Percentiles rank a stretch among this genome's conserved stretches.
Conservation (phyloP, 2,888 invertebrate genomes). For the Synergus gifuensis region DNA sequence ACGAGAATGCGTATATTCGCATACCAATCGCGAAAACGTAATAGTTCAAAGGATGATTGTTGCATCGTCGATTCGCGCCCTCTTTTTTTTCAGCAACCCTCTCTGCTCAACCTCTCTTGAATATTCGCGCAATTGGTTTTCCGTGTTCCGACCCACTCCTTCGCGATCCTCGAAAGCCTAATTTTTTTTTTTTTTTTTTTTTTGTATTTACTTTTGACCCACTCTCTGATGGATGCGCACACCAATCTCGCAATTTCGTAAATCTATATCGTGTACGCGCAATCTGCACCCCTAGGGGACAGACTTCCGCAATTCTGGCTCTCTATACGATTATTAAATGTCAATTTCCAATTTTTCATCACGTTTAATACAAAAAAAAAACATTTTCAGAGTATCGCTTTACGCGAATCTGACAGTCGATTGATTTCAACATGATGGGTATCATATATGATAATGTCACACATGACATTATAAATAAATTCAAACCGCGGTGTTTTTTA, state of each 20-base stretch:
- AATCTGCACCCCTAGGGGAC: not conserved
- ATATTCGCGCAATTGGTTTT: slow-evolving; percentile 68
- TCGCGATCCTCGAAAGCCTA: slow-evolving; percentile 63
- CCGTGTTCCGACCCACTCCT: slow-evolving; percentile 61
- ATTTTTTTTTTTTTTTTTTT: slow-evolving; percentile 55
- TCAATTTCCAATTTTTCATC: slow-evolving; percentile 11
- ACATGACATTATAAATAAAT: too few relatives aligned
- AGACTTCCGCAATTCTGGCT: slow-evolving; percentile 12
- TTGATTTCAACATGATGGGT: not conserved
- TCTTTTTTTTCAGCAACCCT: slow-evolving; percentile 33
- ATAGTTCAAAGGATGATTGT: slow-evolving; percentile 62
- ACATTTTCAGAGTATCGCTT: not conserved
- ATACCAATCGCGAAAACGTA: slow-evolving; percentile 51
- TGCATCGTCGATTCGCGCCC: slow-evolving; percentile 44
- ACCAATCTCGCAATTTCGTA: slow-evolving; percentile 7
- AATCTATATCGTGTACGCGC: slow-evolving; percentile 11
- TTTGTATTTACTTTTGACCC: slow-evolving; percentile 44
- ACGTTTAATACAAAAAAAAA: not conserved
- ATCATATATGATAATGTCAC: too few relatives aligned
- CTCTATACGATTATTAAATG: slow-evolving; percentile 6
- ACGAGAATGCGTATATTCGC: slow-evolving; percentile 34
- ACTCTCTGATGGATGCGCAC: slow-evolving; percentile 11
- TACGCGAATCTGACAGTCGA: not conserved
- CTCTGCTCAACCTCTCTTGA: slow-evolving; percentile 51
- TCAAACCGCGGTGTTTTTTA: too few relatives aligned